Percentiles rank a stretch among this genome's conserved stretches.
phyloP scores from a whole-genome alignment of 2,113 vertebrate genomes.

The Seriola aureovittata region DNA sequence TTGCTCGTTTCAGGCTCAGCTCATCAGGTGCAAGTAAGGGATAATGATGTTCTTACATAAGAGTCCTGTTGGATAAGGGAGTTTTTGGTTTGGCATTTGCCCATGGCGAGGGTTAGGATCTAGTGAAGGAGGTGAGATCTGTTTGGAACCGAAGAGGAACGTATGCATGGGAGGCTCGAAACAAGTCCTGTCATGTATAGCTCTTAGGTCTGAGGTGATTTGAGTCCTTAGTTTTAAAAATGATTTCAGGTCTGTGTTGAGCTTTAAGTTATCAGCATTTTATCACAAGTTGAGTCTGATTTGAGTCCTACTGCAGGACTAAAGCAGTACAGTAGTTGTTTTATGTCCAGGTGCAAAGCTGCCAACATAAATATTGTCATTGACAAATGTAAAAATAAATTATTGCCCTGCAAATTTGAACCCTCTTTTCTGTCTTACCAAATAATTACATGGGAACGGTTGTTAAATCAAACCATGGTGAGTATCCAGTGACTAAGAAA shows the following conservation, averaged over 20 bases:
- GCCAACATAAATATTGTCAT: background rate
- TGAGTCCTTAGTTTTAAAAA: background rate
- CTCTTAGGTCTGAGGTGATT: background rate
- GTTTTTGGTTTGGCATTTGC: conserved; percentile 21
- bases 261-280: background rate
- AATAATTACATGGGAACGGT: conserved; percentile 3
- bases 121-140: background rate
- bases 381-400: no score
- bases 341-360: background rate
- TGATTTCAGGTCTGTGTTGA: background rate
- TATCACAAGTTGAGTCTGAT: background rate
- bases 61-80: background rate
- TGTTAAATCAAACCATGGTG: background rate
- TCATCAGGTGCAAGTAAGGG: background rate
- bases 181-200: conserved; percentile 4
- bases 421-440: background rate
- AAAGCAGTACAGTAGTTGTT: background rate
- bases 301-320: background rate
- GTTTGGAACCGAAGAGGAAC: background rate
- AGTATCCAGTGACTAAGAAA: conserved; percentile 22
- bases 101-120: background rate
- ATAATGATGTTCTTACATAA: conserved; percentile 18
- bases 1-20: background rate
- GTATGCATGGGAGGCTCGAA: background rate
- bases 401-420: background rate